Evolutionary conservation across 2,888 invertebrate species (phyloP).

Genomic region (Xiphydria camelus): DNA sequence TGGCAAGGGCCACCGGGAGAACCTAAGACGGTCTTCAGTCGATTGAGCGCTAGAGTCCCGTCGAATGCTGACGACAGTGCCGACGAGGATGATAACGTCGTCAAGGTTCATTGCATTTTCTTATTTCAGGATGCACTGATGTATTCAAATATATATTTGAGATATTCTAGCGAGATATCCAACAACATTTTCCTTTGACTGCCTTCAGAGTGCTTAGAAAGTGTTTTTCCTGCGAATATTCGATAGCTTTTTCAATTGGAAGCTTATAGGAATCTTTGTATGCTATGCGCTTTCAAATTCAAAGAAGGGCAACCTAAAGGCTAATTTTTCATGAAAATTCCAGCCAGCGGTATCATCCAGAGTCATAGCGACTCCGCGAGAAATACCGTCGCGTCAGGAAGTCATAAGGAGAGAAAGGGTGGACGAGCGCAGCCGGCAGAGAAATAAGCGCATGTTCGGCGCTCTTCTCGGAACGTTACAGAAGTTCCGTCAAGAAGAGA

Average conservation of each 20-base stretch:
- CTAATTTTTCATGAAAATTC: too few relatives aligned
- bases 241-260: not conserved
- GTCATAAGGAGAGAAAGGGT: constrained; percentile 80
- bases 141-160: too few relatives aligned
- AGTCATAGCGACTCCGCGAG: constrained; percentile 75
- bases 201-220: too few relatives aligned
- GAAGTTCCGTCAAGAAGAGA: constrained; percentile 94
- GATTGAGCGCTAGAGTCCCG: constrained; percentile 52
- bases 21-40: constrained; percentile 55
- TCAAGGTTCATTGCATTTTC: constrained; percentile 43
- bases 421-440: constrained; percentile 77
- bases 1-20: constrained; percentile 45
- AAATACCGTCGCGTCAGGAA: constrained; percentile 83
- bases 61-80: constrained; percentile 54
- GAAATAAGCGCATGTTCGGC: constrained; percentile 96
- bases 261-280: not conserved
- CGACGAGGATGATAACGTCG: constrained; percentile 49
- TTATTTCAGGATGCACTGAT: too few relatives aligned
- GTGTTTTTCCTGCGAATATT: constrained; percentile 1
- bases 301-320: too few relatives aligned
- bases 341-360: constrained; percentile 75
- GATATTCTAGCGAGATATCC: too few relatives aligned
- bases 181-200: too few relatives aligned
- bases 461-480: constrained; percentile 92
- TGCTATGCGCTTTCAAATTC: not conserved